Base-by-base conservation (phyloP, 2,888 invertebrate genomes). In the Trypoxylon attenuatum region DNA sequence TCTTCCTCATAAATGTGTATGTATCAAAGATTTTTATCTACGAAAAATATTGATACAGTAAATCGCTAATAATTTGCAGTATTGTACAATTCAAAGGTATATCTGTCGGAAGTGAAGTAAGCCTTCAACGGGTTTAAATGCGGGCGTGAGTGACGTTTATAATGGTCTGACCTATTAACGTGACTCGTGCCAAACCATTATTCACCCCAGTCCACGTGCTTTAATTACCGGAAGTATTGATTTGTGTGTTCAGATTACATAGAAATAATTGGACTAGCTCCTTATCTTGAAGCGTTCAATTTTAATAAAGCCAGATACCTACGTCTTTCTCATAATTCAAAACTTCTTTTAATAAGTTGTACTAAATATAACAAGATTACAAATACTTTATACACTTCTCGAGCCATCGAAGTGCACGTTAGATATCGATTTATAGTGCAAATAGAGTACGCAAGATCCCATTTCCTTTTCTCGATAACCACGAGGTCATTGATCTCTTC, bases 141-240 rank as follows among this genome's bases (percentile, higher is more conserved):
- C 33, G 47, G 33, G 39, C 69, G 66, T 62, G 69, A 67, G 42
- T 27, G 41, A 61, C 50, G 61, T 66, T 54, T 39, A 38, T 54
- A 61, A 69, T 66, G 19, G 19, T 39, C 18, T 56, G 53, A 50
- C 56, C 60, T 23, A 61, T 46, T 61, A 43, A 57, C 58, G 21
- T 29, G 15, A 23, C 5, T 21, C 51, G 33, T 22, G 27, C 29
- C 51, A 27, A 19, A 23, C 19, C 45, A 15, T 45, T 45, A 8
- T 19, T 21, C 6, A n/a, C n/a, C 10, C 33, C 10, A 13, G 21
- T 10, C 3, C 42, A 42, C 21, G 21, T 6, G 42, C 5, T 42
- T 21, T 21, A 16, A 42, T 21, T 27, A 27, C 10, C 27, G 5
- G 27, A 10, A 5, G 27, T 27, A 27, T 27, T 10, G 27, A 10